Base-by-base conservation (phyloP, 2,797 vertebrate species). In the Moxostoma hubbsi region DNA sequence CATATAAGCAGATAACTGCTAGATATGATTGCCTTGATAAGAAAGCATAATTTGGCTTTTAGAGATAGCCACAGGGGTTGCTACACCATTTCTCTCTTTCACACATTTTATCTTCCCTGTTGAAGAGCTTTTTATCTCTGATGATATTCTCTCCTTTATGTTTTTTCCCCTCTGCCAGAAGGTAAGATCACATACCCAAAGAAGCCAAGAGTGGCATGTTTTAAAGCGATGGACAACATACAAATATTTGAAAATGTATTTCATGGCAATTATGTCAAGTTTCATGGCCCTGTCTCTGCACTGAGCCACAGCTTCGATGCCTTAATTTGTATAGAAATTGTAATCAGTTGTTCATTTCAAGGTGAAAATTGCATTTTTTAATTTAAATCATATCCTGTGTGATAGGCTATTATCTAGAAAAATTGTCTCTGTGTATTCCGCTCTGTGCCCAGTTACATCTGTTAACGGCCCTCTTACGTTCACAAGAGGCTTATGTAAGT, bases 261-360 rank as follows among this genome's bases (percentile, higher is more conserved):
- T 99, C 98, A 99, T 97, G 97, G 95, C 95, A 96, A 99, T 98
- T 98, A 98, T 98, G 98, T 98, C 95, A 97, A 96, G 97, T 98
- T 98, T 98, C 96, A 97, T 98, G 98, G 96, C 93, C 96, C 92
- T 94, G 94, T 96, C 95, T 91, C 94, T 95, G 96, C 95, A 96
- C 96, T 97, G 96, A 97, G 97, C 96, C 96, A 87, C 95, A 94
- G 96, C 95, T 96, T 98, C 97, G 97, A 97, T 96, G 96, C 92
- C 98, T 99, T 99, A 98, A 99, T 99, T 99, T 99, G 98, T 98
- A 98, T 98, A 99, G 97, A 99, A 99, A 99, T 97, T 98, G 97
- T 99, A 99, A 99, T 99, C 97, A 99, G 98, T 99, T 99, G 97
- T 99, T 99, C 97, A 99, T 99, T 98, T 98, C 96, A 98, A 99